These are phyloP conservation scores for Eustalomyia histrio DNA, from an alignment of 2,888 invertebrate species.

Conservation along the genomic window DNA sequence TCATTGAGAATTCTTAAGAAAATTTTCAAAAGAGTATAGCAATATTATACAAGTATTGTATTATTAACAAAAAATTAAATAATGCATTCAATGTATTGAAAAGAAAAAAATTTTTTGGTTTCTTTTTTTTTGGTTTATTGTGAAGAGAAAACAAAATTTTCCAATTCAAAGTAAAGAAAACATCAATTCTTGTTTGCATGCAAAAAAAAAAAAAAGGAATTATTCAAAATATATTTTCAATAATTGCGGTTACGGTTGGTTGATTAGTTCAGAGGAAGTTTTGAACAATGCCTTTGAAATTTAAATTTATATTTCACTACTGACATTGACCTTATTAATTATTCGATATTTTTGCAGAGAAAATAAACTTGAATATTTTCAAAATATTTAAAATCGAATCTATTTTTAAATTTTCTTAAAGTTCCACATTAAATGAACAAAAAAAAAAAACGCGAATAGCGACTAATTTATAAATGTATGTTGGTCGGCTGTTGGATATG, in stretches of 20 bases:
- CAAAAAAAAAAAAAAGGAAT: constrained; percentile 29
- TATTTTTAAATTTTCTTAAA: constrained; percentile 52
- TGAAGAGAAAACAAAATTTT: constrained; percentile 11
- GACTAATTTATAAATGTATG: constrained; percentile 9
- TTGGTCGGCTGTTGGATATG: neutral
- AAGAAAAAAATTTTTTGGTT: constrained; percentile 7
- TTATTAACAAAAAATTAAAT: constrained; percentile 15
- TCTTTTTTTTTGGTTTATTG: neutral
- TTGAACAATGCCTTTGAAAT: constrained; percentile 18
- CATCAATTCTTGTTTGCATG: constrained; percentile 31
- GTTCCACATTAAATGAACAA: constrained; percentile 25
- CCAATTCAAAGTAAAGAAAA: constrained; percentile 17
- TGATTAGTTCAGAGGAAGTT: constrained; percentile 42
- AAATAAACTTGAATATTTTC: constrained; percentile 54
- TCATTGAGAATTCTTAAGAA: constrained; percentile 39
- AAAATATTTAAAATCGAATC: constrained; percentile 39
- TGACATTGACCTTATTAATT: constrained; percentile 61
- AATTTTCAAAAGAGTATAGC: neutral
- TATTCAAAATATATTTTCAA: constrained; percentile 37
- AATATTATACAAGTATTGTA: constrained; percentile 1
- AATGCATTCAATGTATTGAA: constrained; percentile 23
- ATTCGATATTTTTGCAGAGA: constrained; percentile 45
- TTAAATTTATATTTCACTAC: constrained; percentile 14
- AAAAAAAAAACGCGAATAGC: constrained; percentile 5
- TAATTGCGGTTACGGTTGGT: constrained; percentile 44